Evolutionary conservation across 2,888 invertebrate genomes (phyloP).

Genomic region (Noctua janthe): DNA sequence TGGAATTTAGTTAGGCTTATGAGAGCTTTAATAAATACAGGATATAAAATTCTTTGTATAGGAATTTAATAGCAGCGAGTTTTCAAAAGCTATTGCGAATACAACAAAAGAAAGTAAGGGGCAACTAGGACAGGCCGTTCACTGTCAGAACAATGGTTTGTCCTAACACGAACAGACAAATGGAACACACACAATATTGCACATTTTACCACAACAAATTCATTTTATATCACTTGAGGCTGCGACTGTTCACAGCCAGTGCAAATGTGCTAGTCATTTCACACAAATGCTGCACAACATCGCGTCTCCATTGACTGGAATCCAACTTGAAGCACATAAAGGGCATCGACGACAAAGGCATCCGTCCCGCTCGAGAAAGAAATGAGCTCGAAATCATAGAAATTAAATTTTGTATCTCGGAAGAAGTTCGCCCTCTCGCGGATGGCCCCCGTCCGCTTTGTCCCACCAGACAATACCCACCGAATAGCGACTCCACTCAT

Average conservation of each 20-base stretch:
- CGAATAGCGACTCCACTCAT: conserved; percentile 82
- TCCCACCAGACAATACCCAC: conserved; percentile 81
- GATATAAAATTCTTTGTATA: conserved; percentile 17
- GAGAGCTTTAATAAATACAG: neutral
- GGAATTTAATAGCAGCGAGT: conserved; percentile 18
- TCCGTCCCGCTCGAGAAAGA: conserved; percentile 73
- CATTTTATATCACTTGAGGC: conserved; percentile 74
- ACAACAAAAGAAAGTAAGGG: conserved; percentile 49
- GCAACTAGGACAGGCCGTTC: conserved; percentile 41
- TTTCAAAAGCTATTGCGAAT: conserved; percentile 40
- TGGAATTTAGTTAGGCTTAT: conserved; percentile 21
- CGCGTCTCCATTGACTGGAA: conserved; percentile 80
- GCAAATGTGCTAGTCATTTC: conserved; percentile 83
- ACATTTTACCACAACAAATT: conserved; percentile 80
- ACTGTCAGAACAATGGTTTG: conserved; percentile 64
- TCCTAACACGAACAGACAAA: conserved; percentile 69
- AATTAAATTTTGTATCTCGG: conserved; percentile 85
- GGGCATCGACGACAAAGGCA: conserved; percentile 81
- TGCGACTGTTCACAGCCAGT: conserved; percentile 71
- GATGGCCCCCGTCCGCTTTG: conserved; percentile 76
- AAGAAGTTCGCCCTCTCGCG: conserved; percentile 77
- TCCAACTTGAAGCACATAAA: conserved; percentile 82
- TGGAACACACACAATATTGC: conserved; percentile 75
- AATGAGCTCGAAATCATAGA: conserved; percentile 82
- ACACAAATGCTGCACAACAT: conserved; percentile 84